phyloP scores from a whole-genome alignment of 2,797 vertebrate genomes.

The Pangasius mekongensis region DNA sequence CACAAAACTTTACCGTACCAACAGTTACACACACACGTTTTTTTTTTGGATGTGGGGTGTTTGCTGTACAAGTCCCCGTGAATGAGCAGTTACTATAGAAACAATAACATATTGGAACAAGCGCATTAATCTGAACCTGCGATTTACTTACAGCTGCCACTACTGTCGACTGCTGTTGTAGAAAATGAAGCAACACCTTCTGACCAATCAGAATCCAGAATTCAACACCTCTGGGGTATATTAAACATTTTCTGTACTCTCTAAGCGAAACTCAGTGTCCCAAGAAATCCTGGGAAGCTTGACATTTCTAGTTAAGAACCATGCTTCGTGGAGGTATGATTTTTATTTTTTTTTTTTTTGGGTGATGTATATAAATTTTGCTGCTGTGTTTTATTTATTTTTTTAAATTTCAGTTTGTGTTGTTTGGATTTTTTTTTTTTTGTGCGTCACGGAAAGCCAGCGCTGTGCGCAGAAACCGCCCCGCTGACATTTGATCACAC shows the following conservation, averaged over 20 bases:
- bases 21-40: neutral
- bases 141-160: neutral
- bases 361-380: neutral
- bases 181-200: too few relatives aligned
- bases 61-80: neutral
- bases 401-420: neutral
- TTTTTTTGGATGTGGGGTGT: neutral
- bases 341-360: neutral
- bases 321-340: neutral
- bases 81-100: neutral
- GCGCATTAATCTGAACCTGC: neutral
- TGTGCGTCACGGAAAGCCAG: neutral
- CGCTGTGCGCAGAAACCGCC: neutral
- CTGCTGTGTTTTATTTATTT: neutral
- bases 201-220: neutral
- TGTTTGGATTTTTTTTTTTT: neutral
- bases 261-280: neutral
- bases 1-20: too few relatives aligned
- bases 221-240: neutral
- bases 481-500: conserved; percentile 57
- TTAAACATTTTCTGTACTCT: neutral
- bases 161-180: neutral
- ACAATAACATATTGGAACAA: neutral
- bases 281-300: neutral
- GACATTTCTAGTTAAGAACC: neutral